Evolutionary conservation across 2,888 invertebrate genomes (phyloP).

Genomic region (Gortyna flavago): DNA sequence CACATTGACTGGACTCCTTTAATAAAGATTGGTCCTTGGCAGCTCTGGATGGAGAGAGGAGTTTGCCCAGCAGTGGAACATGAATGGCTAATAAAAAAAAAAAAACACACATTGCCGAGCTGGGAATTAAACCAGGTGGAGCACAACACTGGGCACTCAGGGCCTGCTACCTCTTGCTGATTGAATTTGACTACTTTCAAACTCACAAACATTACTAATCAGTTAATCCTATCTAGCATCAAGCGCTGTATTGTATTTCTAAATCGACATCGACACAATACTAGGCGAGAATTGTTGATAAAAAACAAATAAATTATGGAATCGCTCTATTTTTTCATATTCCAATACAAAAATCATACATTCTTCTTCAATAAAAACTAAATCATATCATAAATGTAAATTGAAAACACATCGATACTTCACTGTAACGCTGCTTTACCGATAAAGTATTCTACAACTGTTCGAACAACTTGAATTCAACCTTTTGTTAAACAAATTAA

Average conservation of each 20-base stretch:
- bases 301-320: conserved; percentile 24
- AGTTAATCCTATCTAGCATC: not conserved
- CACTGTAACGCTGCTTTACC: conserved; percentile 48
- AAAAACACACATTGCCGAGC: not conserved
- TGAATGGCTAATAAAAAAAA: not conserved
- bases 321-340: conserved; percentile 9
- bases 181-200: not conserved
- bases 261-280: not conserved
- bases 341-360: conserved; percentile 44
- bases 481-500: fast-evolving
- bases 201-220: not conserved
- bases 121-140: not conserved
- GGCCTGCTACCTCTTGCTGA: not conserved
- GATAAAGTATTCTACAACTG: conserved; percentile 26
- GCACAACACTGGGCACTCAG: not conserved
- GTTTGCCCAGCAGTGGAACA: not conserved
- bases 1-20: too few species aligned
- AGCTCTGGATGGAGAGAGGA: not conserved
- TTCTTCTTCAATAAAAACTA: conserved; percentile 39
- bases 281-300: not conserved
- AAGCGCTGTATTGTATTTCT: too few species aligned
- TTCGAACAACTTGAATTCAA: not conserved
- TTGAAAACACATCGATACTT: conserved; percentile 60
- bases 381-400: conserved; percentile 61
- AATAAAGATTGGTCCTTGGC: not conserved